Conservation (phyloP, 64 coral and sea anemone genomes). For the Anthopleura sola region DNA sequence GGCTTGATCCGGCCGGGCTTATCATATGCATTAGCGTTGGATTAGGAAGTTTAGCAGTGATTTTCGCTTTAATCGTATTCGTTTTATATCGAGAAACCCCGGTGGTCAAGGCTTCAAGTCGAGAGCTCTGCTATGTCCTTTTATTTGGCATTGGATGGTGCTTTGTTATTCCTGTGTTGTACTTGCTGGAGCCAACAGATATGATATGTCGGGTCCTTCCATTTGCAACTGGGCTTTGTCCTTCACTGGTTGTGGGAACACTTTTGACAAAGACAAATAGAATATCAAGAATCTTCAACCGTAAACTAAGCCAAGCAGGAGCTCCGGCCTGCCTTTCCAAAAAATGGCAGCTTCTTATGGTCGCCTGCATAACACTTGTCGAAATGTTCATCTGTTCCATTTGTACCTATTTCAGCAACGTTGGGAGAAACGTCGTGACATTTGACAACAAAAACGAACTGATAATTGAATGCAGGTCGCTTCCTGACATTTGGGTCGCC, state of each 20-base stretch:
- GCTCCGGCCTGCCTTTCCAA: slow-evolving; percentile 66
- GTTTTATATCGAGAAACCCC: slow-evolving; percentile 60
- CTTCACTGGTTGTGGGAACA: slow-evolving; percentile 73
- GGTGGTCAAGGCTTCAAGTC: slow-evolving; percentile 71
- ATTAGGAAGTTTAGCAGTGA: slow-evolving; percentile 35
- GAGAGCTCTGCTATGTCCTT: slow-evolving; percentile 75
- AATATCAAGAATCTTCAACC: slow-evolving; percentile 82
- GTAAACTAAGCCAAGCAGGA: slow-evolving; percentile 68
- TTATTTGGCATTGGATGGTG: slow-evolving; percentile 75
- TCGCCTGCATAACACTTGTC: slow-evolving; percentile 49
- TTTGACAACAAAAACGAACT: slow-evolving; percentile 67
- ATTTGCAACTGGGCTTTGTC: slow-evolving; percentile 57
- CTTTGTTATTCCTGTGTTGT: slow-evolving; percentile 55
- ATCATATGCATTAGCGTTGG: slow-evolving; percentile 52
- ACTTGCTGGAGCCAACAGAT: slow-evolving; percentile 58
- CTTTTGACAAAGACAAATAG: slow-evolving; percentile 80
- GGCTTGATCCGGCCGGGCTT: slow-evolving; percentile 42
- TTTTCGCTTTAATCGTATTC: slow-evolving; percentile 50
- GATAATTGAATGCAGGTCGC: slow-evolving; percentile 54
- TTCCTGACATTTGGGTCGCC: slow-evolving; percentile 47
- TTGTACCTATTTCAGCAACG: slow-evolving; percentile 27
- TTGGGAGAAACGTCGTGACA: slow-evolving; percentile 42
- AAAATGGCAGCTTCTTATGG: slow-evolving; percentile 76
- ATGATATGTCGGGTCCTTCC: slow-evolving; percentile 48
- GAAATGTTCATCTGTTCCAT: slow-evolving; percentile 57